Percentiles rank a stretch among this genome's conserved stretches.
These are phyloP conservation scores for Metellina segmentata DNA, from an alignment of 2,888 invertebrate species.

Conservation along the genomic window DNA sequence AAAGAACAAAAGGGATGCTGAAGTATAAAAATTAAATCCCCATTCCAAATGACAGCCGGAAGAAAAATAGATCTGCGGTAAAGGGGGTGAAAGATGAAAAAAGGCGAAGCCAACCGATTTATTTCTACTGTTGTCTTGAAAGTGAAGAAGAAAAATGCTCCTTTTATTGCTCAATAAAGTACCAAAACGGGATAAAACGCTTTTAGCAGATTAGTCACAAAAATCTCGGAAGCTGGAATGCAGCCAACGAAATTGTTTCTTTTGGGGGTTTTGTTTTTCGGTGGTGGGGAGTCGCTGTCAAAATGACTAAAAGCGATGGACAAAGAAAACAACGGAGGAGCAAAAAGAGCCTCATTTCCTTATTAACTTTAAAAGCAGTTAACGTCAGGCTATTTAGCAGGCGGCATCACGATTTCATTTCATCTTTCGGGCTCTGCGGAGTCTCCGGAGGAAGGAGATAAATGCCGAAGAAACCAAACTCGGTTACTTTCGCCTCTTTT, in stretches of 20 bases:
- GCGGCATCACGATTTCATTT: constrained; percentile 5
- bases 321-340: too few species aligned
- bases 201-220: constrained; percentile 55
- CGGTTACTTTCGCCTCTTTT: too few species aligned
- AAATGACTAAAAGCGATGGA: neutral
- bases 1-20: too few species aligned
- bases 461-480: too few species aligned
- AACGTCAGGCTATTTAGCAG: constrained; percentile 7
- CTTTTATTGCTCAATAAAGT: constrained; percentile 64
- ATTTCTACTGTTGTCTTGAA: constrained; percentile 6
- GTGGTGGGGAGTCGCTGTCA: constrained; percentile 34
- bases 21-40: neutral
- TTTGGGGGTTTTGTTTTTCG: neutral
- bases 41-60: constrained; percentile 31
- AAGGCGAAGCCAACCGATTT: constrained; percentile 8
- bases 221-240: constrained; percentile 43
- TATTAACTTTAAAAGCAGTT: constrained; percentile 21
- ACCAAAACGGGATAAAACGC: constrained; percentile 41
- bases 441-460: too few species aligned
- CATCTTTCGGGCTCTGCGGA: neutral
- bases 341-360: neutral
- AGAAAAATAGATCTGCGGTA: neutral
- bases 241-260: constrained; percentile 62
- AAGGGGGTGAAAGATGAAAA: constrained; percentile 4
- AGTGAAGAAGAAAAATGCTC: constrained; percentile 12